Evolutionary conservation across 1,140 invertebrate species (phyloP).

Genomic region (Conopomorpha cramerella): DNA sequence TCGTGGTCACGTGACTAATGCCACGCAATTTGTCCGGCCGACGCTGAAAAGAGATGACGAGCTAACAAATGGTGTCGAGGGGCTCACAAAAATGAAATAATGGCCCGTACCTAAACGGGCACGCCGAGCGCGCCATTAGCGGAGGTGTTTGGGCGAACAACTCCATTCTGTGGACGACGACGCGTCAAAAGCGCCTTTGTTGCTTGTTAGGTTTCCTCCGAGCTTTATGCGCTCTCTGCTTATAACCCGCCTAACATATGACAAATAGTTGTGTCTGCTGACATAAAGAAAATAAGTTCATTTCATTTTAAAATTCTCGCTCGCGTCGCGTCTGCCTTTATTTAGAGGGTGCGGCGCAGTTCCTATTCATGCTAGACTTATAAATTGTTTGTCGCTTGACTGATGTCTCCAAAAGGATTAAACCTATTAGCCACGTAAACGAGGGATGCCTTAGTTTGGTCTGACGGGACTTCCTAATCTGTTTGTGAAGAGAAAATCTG

Average conservation of each 20-base stretch:
- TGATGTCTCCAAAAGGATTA: too few relatives aligned
- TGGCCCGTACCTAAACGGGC: slow-evolving; percentile 47
- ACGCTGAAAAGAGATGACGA: slow-evolving; percentile 54
- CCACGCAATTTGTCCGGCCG: slow-evolving; percentile 49
- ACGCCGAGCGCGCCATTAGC: slow-evolving; percentile 45
- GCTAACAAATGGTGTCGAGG: slow-evolving; percentile 53
- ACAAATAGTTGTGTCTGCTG: slow-evolving; percentile 42
- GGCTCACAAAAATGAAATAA: slow-evolving; percentile 58
- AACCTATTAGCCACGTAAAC: too few relatives aligned
- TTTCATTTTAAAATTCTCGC: slow-evolving; percentile 30
- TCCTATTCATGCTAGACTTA: too few relatives aligned
- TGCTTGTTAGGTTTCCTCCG: slow-evolving; percentile 48
- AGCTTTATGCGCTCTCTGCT: slow-evolving; percentile 48
- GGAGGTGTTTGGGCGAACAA: slow-evolving; percentile 54
- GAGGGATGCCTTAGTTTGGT: too few relatives aligned
- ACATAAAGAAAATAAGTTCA: slow-evolving; percentile 31
- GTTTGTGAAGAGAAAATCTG: too few relatives aligned
- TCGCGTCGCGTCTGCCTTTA: slow-evolving; percentile 23
- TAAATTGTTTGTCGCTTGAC: too few relatives aligned
- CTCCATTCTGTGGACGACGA: slow-evolving; percentile 54
- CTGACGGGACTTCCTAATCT: too few relatives aligned
- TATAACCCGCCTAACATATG: slow-evolving; percentile 48
- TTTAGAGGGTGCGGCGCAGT: too few relatives aligned
- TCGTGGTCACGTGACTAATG: slow-evolving; percentile 54
- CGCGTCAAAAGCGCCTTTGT: slow-evolving; percentile 53